Evolutionary conservation across 2,797 vertebrate genomes (phyloP).

Genomic region (Balearica regulorum): DNA sequence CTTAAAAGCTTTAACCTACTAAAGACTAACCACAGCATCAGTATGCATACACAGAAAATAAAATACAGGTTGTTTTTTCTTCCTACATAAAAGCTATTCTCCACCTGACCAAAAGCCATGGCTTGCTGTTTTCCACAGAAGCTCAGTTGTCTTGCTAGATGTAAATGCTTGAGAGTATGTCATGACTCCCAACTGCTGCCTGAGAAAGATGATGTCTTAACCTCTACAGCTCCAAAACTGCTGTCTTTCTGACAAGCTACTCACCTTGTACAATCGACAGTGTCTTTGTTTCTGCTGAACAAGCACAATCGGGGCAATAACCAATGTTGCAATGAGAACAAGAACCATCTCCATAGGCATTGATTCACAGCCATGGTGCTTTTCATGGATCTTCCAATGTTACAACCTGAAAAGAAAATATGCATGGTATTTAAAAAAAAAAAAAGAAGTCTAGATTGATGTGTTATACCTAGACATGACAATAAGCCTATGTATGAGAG

Average conservation of each 20-base stretch:
- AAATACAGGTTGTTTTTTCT: neutral
- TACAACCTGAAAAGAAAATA: constrained; percentile 60
- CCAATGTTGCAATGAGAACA: constrained; percentile 73
- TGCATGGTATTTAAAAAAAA: neutral
- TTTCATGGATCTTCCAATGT: constrained; percentile 69
- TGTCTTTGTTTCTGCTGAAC: constrained; percentile 80
- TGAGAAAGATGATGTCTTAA: neutral
- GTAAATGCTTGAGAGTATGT: neutral
- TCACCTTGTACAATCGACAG: constrained; percentile 69
- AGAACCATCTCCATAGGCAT: constrained; percentile 76
- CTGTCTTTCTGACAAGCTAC: neutral
- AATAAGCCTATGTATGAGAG: neutral
- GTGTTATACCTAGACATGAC: neutral
- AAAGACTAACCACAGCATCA: neutral
- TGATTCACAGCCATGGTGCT: constrained; percentile 73
- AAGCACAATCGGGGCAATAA: constrained; percentile 73
- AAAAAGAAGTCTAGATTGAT: neutral
- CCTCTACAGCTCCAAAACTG: neutral
- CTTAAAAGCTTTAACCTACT: neutral
- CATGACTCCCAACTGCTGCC: neutral
- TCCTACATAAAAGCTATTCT: neutral
- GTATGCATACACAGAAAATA: neutral
- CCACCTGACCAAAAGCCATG: neutral
- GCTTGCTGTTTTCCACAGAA: neutral
- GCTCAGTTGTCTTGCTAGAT: neutral